Base-by-base conservation (phyloP, 2,797 vertebrate species). In the Sylvia borin region DNA sequence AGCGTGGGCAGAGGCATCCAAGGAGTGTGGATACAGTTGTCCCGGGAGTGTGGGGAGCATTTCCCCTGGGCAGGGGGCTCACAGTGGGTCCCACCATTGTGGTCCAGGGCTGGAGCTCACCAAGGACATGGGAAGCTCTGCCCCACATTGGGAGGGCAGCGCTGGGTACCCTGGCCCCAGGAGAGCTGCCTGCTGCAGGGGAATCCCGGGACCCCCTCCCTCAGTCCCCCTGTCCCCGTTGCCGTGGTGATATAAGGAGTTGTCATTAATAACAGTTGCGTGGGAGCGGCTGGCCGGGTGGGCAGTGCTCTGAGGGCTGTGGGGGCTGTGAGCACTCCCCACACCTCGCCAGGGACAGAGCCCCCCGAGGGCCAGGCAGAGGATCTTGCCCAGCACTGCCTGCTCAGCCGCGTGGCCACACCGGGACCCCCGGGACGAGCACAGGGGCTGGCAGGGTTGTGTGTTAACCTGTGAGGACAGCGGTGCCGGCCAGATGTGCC, bases 11-110 rank as follows among this genome's bases (percentile, higher is more conserved):
- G 27, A 45, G 57, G n/a, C 27, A 7, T 17, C 51, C n/a, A 2
- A 12, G 11, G 14, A 73, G 11, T 1, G 3, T 14, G 42, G 74
- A 4, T 25, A 11, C 27, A 12, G 48, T 2, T 34, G 9, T 43
- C 16, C 8, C 1, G 0, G n/a, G 19, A 43, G 16, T 1, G 3
- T 19, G 57, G 5, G 42, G 43, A n/a, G 31, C 1, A 1, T 29
- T 62, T 25, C 34, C 50, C 18, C 43, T 0, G 2, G 48, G 21
- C 4, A 6, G 8, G 54, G 47, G 40, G 10, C 34, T 76, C 10
- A 0, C 13, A 6, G 50, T 5, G 60, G 25, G 9, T 18, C 34
- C 38, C 11, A 6, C 48, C 1, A 1, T 26, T 14, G 20, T 5
- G 10, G 16, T 29, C 32, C 5, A 1, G 42, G 57, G 45, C 42